phyloP scores from a whole-genome alignment of 2,888 invertebrate species.

The Spodoptera picta region DNA sequence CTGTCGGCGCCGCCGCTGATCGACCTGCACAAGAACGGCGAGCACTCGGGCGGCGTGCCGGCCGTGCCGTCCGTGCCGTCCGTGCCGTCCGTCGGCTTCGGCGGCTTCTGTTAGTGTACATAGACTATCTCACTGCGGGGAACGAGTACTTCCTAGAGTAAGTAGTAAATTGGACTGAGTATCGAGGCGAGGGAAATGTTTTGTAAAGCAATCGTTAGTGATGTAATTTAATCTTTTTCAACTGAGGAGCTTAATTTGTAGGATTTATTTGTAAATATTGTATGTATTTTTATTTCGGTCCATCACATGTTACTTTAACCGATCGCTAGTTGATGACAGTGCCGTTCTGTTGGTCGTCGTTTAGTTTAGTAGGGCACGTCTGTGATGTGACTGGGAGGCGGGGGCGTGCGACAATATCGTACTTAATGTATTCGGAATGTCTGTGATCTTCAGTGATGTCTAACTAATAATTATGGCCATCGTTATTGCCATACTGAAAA shows the following conservation, averaged over 20 bases:
- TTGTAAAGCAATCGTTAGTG: slow-evolving; percentile 75
- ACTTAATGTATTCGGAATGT: slow-evolving; percentile 70
- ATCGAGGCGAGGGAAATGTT: slow-evolving; percentile 59
- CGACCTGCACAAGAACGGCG: slow-evolving; percentile 83
- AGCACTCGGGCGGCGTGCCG: slow-evolving; percentile 70
- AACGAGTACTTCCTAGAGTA: slow-evolving; percentile 59
- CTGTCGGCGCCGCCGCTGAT: slow-evolving; percentile 81
- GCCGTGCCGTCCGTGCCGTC: slow-evolving; percentile 79
- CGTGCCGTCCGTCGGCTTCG: slow-evolving; percentile 86
- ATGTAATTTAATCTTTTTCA: slow-evolving; percentile 78
- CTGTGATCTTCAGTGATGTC: slow-evolving; percentile 67
- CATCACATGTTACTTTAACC: slow-evolving; percentile 68
- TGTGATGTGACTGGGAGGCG: slow-evolving; percentile 43
- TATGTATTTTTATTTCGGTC: slow-evolving; percentile 76
- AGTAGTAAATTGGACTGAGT: slow-evolving; percentile 69
- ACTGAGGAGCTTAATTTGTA: slow-evolving; percentile 84
- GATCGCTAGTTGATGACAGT: slow-evolving; percentile 62
- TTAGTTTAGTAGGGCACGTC: slow-evolving; percentile 35
- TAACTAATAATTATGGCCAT: slow-evolving; percentile 64
- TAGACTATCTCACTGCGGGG: background rate
- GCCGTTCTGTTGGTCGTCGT: slow-evolving; percentile 29
- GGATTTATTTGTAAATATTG: slow-evolving; percentile 86
- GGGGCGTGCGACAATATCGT: slow-evolving; percentile 45
- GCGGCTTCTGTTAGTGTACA: slow-evolving; percentile 83
- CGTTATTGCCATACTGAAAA: slow-evolving; percentile 64